Evolutionary conservation across 2,113 vertebrate species (phyloP).

Genomic region (Atherinomorus stipes): DNA sequence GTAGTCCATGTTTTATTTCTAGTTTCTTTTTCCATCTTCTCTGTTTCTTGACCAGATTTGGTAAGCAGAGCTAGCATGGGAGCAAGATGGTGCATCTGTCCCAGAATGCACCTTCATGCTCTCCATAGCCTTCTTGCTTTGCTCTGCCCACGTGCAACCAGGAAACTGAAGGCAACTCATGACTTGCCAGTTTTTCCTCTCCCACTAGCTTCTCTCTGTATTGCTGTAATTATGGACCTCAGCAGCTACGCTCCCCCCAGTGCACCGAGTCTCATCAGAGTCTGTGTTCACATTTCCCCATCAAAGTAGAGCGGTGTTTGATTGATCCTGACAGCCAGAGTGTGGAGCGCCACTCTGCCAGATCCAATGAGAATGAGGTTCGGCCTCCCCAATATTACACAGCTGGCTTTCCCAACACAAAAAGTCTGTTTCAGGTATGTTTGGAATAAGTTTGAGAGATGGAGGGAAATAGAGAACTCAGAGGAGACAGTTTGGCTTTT

Average conservation of each 20-base stretch:
- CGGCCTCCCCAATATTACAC: slow-evolving; percentile 13
- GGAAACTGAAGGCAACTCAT: not conserved
- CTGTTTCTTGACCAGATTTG: no score
- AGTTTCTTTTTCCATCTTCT: no score
- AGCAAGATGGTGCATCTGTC: no score
- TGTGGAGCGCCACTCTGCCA: slow-evolving; percentile 42
- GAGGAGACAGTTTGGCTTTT: no score
- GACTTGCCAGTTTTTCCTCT: not conserved
- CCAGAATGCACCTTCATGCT: no score
- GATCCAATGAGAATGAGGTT: slow-evolving; percentile 40
- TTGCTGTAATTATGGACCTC: slow-evolving; percentile 40
- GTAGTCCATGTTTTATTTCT: no score
- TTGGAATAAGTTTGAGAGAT: not conserved
- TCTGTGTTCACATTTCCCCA: slow-evolving; percentile 49
- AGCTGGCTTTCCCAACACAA: slow-evolving; percentile 1
- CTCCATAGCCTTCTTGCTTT: no score
- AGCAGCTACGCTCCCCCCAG: slow-evolving; percentile 8
- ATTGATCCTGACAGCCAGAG: slow-evolving; percentile 52
- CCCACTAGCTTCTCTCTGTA: not conserved
- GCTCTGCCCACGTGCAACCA: no score
- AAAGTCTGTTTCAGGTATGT: slow-evolving; percentile 10
- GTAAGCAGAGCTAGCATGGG: no score
- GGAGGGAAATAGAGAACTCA: not conserved
- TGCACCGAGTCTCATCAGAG: slow-evolving; percentile 35
- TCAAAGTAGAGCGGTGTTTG: slow-evolving; percentile 51